Evolutionary conservation across 2,797 vertebrate genomes (phyloP), one percentile per base, ranked within the genome.

Genomic region (Hapalemur alaotrensis): DNA sequence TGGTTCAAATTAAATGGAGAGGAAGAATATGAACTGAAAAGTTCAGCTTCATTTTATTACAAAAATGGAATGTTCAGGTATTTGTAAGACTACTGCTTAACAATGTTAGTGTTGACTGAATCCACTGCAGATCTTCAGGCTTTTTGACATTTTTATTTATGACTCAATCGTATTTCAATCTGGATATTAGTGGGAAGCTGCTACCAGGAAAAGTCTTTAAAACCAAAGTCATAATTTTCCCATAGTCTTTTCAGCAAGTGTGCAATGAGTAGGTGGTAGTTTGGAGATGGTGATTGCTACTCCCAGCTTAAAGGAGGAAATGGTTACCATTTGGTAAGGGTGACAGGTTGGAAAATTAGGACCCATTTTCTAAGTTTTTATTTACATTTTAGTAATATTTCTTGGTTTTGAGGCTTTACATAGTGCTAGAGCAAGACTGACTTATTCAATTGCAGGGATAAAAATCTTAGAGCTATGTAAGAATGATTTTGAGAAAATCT

Each of bases 131-230:
- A 32, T 50, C 54, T 72, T 75, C 7, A 10, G 67, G 22, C 54
- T 75, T 72, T 70, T 25, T 81, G 83, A 75, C 76, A 52, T 38
- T 89, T 93, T 96, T 80, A 63, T 92, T 95, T 93, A 76, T 84
- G 63, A 90, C 46, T 73, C 38, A 46, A 0, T 94, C 32, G 18
- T 94, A 91, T 52, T 81, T 93, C 61, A 78, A 0, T 85, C 35
- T 88, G 86, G 81, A 14, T 65, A 81, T 75, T 87, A 76, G 75
- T n/a, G 12, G 46, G 46, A 96, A 82, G n/a, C 76, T 85, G 43
- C 59, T 80, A 30, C 35, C 63, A 89, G 83, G 52, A 91, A 81
- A 95, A 90, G 48, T 57, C n/a, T 95, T 85, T 43, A 35, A 89
- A 96, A 61, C 65, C n/a, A 52, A 70, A 75, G 61, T 69, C 23